Conservation (phyloP, 2,888 invertebrate species). For the Pocota personata region DNA sequence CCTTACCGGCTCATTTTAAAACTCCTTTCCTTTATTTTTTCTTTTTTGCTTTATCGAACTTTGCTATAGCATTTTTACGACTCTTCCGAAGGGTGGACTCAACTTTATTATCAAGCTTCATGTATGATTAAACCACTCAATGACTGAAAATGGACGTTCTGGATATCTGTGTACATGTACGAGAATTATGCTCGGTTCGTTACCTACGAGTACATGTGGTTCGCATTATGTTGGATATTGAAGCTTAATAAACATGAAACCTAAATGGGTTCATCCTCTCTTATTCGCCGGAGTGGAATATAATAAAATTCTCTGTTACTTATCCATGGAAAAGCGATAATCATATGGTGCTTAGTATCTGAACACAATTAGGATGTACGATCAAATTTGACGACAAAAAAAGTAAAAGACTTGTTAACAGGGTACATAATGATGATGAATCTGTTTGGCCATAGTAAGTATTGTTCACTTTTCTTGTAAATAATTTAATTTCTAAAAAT, state of each 20-base stretch:
- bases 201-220: constrained; percentile 40
- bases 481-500: too few species aligned
- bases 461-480: background rate
- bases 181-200: constrained; percentile 39
- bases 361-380: constrained; percentile 4
- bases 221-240: constrained; percentile 36
- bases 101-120: constrained; percentile 58
- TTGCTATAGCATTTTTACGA: constrained; percentile 44
- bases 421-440: background rate
- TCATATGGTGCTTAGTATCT: constrained; percentile 12
- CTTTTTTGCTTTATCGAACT: constrained; percentile 29
- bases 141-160: constrained; percentile 56
- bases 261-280: constrained; percentile 14
- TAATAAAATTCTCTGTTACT: constrained; percentile 16
- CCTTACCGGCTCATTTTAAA: constrained; percentile 28
- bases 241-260: constrained; percentile 46
- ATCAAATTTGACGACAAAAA: background rate
- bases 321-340: constrained; percentile 19
- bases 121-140: constrained; percentile 65
- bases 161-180: constrained; percentile 30
- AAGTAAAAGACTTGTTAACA: background rate
- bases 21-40: background rate
- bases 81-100: constrained; percentile 54
- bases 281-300: constrained; percentile 11
- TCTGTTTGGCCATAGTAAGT: background rate